phyloP scores from a whole-genome alignment of 2,797 vertebrate genomes.

The Limnodromus scolopaceus region DNA sequence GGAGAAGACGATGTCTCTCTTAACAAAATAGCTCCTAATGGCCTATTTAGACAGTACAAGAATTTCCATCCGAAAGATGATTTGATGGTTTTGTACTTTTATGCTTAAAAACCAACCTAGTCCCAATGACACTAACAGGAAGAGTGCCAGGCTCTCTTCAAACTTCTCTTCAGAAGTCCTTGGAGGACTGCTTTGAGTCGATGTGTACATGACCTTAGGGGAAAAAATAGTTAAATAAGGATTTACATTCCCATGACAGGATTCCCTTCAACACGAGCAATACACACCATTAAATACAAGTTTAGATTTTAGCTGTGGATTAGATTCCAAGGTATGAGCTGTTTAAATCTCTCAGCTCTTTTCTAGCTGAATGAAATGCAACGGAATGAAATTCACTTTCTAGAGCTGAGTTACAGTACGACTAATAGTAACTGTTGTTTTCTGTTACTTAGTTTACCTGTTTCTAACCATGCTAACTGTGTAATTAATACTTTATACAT shows the following conservation, averaged over 20 bases:
- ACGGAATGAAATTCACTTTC: background rate
- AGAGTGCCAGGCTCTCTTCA: too few relatives aligned
- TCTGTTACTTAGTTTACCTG: background rate
- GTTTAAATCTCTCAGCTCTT: background rate
- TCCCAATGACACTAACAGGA: background rate
- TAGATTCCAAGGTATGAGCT: background rate
- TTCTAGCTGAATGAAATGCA: background rate
- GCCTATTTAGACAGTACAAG: background rate
- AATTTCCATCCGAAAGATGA: background rate
- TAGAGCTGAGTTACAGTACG: background rate
- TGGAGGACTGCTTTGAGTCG: background rate
- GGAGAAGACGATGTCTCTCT: background rate
- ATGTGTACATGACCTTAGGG: background rate
- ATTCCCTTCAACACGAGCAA: background rate
- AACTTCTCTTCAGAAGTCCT: background rate
- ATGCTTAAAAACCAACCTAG: background rate
- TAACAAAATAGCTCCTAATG: background rate
- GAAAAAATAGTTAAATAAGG: background rate
- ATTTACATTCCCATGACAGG: background rate
- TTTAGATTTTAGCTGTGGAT: background rate
- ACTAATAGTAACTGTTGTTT: background rate
- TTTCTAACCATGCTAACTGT: background rate
- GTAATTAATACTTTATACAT: background rate
- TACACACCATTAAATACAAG: background rate
- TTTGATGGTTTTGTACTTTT: background rate